Evolutionary conservation across 2,113 vertebrate species (phyloP).

Genomic region (Anser brachyrhynchus): DNA sequence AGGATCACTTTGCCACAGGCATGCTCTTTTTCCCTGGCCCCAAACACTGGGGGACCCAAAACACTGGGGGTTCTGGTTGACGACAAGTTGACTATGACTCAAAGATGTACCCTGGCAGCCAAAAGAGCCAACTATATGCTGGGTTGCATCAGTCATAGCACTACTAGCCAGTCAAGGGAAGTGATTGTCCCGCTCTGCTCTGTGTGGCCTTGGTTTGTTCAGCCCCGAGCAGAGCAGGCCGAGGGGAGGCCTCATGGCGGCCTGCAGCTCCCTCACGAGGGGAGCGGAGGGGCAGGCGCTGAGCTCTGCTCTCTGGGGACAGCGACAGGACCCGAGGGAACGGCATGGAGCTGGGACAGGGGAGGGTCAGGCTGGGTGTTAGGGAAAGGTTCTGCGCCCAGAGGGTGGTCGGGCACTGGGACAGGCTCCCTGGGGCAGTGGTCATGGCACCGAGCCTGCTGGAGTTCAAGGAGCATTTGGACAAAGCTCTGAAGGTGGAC

Average conservation of each 20-base stretch:
- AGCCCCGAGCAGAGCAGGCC: neutral
- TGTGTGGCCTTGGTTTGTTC: neutral
- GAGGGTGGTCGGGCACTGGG: neutral
- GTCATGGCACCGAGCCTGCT: neutral
- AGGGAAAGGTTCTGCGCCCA: neutral
- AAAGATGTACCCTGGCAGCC: too few species aligned
- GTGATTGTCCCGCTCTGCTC: too few species aligned
- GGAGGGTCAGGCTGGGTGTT: neutral
- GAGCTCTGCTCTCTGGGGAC: neutral
- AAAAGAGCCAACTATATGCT: too few species aligned
- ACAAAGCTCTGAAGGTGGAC: neutral
- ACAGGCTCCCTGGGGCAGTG: neutral
- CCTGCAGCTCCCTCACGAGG: too few species aligned
- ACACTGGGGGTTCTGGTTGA: too few species aligned
- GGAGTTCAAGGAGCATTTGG: neutral
- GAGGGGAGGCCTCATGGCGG: neutral
- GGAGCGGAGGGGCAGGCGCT: too few species aligned
- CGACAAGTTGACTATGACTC: too few species aligned
- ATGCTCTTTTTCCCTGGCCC: fast-evolving
- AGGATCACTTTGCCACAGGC: neutral
- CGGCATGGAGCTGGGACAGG: neutral
- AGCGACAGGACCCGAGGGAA: neutral
- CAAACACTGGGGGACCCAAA: neutral
- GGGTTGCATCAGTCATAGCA: too few species aligned
- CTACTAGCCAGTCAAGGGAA: too few species aligned